A percentile compares a stretch with the other conserved stretches of the same genome.
Conservation (phyloP, 2,113 vertebrate species). For the Numenius arquata region DNA sequence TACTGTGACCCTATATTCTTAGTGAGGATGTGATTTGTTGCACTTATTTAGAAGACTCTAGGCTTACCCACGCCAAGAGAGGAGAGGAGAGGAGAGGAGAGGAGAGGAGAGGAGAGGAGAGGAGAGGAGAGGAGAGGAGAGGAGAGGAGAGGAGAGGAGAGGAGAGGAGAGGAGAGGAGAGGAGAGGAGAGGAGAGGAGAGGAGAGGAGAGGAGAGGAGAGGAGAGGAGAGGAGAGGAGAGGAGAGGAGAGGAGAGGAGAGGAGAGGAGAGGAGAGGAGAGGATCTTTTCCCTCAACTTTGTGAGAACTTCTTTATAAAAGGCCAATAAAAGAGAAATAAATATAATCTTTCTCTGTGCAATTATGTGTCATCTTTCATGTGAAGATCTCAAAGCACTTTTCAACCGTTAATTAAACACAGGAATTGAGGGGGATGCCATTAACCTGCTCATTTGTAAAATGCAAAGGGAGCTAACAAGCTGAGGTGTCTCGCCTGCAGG, state of each 20-base stretch:
- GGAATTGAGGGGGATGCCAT: neutral
- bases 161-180: too few species aligned
- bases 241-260: neutral
- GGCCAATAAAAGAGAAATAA: neutral
- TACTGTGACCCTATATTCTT: neutral
- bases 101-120: too few species aligned
- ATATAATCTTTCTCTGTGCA: neutral
- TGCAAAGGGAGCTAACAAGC: neutral
- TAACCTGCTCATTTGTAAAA: neutral
- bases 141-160: too few species aligned
- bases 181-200: neutral
- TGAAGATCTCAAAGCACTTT: neutral
- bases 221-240: too few species aligned
- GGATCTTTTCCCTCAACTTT: neutral
- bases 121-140: neutral
- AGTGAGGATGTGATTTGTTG: neutral
- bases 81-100: neutral
- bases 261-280: neutral
- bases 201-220: too few species aligned
- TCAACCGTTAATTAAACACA: neutral
- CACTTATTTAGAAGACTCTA: neutral
- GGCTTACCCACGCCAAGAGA: neutral
- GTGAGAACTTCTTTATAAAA: neutral
- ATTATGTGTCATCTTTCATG: neutral
- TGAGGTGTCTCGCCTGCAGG: neutral